Base-by-base conservation (phyloP, 64 coral and sea anemone species). In the Montipora sp. region DNA sequence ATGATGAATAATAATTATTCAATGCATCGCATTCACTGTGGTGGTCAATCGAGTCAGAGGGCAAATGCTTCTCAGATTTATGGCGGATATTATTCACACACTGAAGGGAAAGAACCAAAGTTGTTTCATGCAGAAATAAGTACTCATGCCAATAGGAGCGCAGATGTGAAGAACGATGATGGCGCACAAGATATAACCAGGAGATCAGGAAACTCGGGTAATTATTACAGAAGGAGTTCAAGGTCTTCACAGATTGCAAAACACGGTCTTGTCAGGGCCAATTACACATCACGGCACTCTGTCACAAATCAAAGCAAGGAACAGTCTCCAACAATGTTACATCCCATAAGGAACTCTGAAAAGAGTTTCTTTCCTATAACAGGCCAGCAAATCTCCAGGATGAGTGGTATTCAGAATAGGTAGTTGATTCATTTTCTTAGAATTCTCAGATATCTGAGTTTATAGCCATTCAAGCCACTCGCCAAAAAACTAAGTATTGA, bases 21-120 rank as follows among this genome's bases (percentile, higher is more conserved):
- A 36, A 2, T 85, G 19, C 82, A 85, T 51, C 82, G 49, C 49
- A 7, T 50, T 1, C 61, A 72, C 8, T 63, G 22, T 23, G 11
- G 63, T 19, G 65, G 46, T 57, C 6, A 57, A 10, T 48, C n/a
- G 1, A 85, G 46, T 43, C 81, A 75, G 13, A 75, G 58, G 44
- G 20, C 27, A 59, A 63, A 13, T 55, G 76, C 55, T 14, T 80
- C 84, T 22, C 67, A 50, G 4, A 75, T 93, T 7, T 93, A 87
- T 55, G 91, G 91, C 6, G 91, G 91, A 2, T 93, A 93, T 80
- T 36, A 71, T 1, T 83, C 91, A 5, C 79, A 53, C 53, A 88
- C 91, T 75, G 48, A 75, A 0, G 5, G 20, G 45, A 47, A 60
- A 22, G 80, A 92, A 36, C 24, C 90, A 15, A 67, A 87, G 47